Evolutionary conservation across 2,797 vertebrate species (phyloP).

Genomic region (Oceanodroma leucorhoa): DNA sequence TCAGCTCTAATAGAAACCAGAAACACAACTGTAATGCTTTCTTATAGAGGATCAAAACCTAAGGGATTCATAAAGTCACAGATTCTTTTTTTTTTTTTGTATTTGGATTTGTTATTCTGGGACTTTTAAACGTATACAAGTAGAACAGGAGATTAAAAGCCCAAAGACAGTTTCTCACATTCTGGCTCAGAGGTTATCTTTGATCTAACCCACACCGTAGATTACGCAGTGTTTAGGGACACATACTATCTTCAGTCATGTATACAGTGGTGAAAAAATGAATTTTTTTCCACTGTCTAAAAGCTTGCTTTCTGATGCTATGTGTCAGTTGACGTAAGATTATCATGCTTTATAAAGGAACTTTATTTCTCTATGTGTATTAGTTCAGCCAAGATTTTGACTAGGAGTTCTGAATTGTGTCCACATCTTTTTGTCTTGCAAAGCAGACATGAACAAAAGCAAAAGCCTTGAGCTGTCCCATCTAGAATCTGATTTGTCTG

Average conservation of each 20-base stretch:
- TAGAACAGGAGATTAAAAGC: neutral
- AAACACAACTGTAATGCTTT: neutral
- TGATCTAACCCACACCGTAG: neutral
- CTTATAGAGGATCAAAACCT: neutral
- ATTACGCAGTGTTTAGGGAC: neutral
- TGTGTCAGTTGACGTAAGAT: neutral
- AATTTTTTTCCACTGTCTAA: neutral
- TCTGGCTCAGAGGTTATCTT: neutral
- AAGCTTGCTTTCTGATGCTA: neutral
- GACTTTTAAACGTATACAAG: neutral
- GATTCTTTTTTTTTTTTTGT: fast-evolving
- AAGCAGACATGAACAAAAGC: neutral
- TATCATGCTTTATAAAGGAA: neutral
- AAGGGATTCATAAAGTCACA: neutral
- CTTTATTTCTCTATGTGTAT: neutral
- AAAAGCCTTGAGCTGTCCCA: neutral
- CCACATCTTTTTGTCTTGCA: neutral
- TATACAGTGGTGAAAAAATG: neutral
- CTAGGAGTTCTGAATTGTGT: neutral
- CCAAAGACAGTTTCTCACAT: neutral
- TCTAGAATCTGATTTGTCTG: neutral
- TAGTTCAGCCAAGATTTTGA: neutral
- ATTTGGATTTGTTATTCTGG: neutral
- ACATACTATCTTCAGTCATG: neutral
- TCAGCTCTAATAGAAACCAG: neutral